These are phyloP conservation scores for Onychomys leucogaster DNA, from an alignment of 2,797 vertebrate species.

Conservation along the genomic window DNA sequence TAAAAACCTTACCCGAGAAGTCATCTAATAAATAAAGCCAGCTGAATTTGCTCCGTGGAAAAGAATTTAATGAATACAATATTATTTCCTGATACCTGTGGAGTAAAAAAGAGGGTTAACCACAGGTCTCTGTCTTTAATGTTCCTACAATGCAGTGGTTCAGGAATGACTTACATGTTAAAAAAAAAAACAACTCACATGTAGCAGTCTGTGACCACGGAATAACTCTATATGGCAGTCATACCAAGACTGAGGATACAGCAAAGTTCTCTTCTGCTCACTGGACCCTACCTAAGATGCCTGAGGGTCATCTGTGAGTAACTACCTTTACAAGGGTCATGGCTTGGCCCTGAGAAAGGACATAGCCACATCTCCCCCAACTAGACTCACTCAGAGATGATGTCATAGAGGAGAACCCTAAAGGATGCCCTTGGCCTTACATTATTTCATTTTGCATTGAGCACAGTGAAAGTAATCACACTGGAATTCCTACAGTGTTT, in stretches of 20 bases:
- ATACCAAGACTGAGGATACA: background rate
- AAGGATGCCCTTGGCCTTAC: background rate
- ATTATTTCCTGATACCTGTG: background rate
- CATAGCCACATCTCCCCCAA: background rate
- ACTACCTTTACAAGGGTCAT: too few relatives aligned
- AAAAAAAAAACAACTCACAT: background rate
- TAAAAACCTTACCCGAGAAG: background rate
- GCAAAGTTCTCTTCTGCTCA: background rate
- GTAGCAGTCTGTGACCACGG: background rate
- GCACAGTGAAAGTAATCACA: background rate
- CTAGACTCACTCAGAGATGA: background rate
- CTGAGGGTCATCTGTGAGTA: background rate
- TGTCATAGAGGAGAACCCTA: background rate
- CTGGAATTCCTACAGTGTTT: background rate
- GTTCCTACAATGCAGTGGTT: background rate
- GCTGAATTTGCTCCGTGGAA: background rate
- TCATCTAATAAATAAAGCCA: background rate
- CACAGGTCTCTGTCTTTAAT: background rate
- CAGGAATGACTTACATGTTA: background rate
- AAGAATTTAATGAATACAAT: background rate
- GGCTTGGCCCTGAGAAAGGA: background rate
- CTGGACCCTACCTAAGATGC: background rate
- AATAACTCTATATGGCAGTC: background rate
- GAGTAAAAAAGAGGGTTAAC: background rate
- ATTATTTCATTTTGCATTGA: conserved; percentile 13